phyloP scores from a whole-genome alignment of 2,888 invertebrate species.

The Temnothorax rugatulus region DNA sequence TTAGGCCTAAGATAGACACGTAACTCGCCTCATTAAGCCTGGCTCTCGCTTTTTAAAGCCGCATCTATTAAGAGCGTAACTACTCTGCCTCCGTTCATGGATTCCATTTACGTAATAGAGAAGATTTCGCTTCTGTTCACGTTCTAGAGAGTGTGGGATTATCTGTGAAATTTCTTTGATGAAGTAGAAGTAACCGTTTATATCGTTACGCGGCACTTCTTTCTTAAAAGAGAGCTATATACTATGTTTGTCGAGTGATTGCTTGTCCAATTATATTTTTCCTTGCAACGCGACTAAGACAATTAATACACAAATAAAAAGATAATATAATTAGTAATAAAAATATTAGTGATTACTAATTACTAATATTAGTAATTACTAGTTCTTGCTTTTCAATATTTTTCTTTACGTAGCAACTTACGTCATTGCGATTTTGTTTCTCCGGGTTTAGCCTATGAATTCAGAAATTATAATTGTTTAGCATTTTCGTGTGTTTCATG shows the following conservation, averaged over 20 bases:
- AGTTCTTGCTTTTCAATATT: background rate
- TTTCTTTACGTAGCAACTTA: background rate
- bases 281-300: background rate
- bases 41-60: slow-evolving; percentile 69
- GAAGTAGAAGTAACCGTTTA: slow-evolving; percentile 45
- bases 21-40: slow-evolving; percentile 66
- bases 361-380: background rate
- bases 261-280: background rate
- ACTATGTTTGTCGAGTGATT: background rate
- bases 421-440: background rate
- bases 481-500: background rate
- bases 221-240: background rate
- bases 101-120: slow-evolving; percentile 65
- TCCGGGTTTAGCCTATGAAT: background rate
- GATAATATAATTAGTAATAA: background rate
- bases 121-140: slow-evolving; percentile 72
- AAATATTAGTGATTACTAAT: background rate
- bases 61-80: slow-evolving; percentile 33
- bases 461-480: slow-evolving; percentile 24
- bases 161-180: slow-evolving; percentile 66
- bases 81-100: background rate
- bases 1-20: slow-evolving; percentile 33
- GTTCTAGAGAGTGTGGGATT: slow-evolving; percentile 62
- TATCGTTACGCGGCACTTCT: slow-evolving; percentile 51
- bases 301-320: background rate